Evolutionary conservation across 2,888 invertebrate genomes (phyloP).

Genomic region (Trissonchulus latispiculum): DNA sequence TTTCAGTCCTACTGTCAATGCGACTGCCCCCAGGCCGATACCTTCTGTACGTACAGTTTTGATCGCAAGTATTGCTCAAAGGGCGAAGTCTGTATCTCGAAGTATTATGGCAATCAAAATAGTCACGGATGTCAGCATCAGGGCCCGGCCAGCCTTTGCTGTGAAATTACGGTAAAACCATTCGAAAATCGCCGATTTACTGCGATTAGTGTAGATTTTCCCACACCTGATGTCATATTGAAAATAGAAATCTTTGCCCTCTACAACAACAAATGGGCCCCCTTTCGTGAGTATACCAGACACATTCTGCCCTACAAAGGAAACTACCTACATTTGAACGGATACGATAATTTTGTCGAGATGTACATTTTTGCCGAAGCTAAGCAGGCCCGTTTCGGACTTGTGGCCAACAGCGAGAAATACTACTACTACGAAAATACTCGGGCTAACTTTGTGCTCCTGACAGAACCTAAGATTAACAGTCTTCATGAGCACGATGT

Average conservation of each 20-base stretch:
- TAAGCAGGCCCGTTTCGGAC: background rate
- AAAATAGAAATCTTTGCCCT: background rate
- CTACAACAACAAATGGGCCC: background rate
- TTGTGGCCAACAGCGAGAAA: background rate
- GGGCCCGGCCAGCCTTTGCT: background rate
- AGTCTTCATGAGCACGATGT: background rate
- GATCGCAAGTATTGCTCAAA: conserved; percentile 3
- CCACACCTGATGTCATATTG: background rate
- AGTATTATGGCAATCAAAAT: background rate
- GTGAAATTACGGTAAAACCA: background rate
- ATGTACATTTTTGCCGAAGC: conserved; percentile 9
- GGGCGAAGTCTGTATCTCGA: too few species aligned
- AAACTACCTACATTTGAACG: conserved; percentile 8
- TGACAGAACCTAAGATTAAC: background rate
- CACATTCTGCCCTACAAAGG: conserved; percentile 9
- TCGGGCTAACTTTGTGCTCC: background rate
- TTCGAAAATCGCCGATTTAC: background rate
- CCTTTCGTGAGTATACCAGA: background rate
- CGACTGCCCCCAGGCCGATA: conserved; percentile 2
- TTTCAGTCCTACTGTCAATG: conserved; percentile 9
- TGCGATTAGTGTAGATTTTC: background rate
- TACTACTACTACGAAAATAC: background rate
- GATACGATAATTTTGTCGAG: conserved; percentile 5
- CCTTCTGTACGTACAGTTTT: conserved; percentile 1
- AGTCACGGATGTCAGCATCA: conserved; percentile 4